These are phyloP conservation scores for Epinephelus lanceolatus DNA, from an alignment of 2,113 vertebrate genomes.

Conservation along the genomic window DNA sequence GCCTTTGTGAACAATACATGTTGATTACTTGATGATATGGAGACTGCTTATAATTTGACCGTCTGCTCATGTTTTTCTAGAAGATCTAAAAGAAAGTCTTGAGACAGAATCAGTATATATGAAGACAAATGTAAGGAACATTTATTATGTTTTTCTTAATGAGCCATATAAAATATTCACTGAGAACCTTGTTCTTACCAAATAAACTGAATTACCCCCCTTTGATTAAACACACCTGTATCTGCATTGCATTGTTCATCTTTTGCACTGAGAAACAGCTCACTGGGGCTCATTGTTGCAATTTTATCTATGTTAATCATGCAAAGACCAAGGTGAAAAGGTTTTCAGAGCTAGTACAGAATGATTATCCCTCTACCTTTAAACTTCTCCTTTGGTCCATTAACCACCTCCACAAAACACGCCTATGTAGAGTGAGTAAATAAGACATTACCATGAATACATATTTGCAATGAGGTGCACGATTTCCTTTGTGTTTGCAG, in stretches of 20 bases:
- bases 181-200: background rate
- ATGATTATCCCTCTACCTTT: background rate
- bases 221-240: background rate
- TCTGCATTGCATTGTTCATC: background rate
- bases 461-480: background rate
- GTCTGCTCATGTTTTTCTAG: background rate
- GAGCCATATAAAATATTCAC: background rate
- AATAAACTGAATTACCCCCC: background rate
- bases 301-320: background rate
- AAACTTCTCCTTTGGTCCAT: background rate
- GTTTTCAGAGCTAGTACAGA: background rate
- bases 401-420: slow-evolving; percentile 6
- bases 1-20: background rate
- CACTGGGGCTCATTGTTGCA: background rate
- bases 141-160: background rate
- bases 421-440: background rate
- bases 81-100: background rate
- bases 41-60: background rate
- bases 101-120: background rate
- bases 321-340: background rate
- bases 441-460: background rate
- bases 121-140: background rate
- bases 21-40: background rate
- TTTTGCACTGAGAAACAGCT: background rate
- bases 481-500: background rate